These are phyloP conservation scores for Sparus aurata DNA, from an alignment of 2,797 vertebrate genomes.

Conservation along the genomic window DNA sequence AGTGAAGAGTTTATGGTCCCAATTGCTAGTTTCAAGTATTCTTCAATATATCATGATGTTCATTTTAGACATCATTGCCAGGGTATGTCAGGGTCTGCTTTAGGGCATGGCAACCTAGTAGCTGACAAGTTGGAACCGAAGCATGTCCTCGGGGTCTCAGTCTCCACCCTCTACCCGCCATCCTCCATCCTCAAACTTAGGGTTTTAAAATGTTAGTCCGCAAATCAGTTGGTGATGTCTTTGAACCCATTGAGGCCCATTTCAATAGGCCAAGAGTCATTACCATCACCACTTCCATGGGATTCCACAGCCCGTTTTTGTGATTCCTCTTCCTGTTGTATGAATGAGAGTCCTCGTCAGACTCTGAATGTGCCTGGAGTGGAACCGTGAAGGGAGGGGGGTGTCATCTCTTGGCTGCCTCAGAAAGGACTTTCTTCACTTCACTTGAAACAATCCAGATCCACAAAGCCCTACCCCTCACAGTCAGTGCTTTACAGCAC, in stretches of 20 bases:
- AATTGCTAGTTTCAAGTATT: too few relatives aligned
- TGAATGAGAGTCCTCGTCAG: constrained; percentile 56
- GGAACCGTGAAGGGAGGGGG: constrained; percentile 15
- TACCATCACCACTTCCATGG: constrained; percentile 12
- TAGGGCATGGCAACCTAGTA: too few relatives aligned
- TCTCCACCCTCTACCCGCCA: too few relatives aligned
- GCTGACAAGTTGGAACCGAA: too few relatives aligned
- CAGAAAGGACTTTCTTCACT: constrained; percentile 51
- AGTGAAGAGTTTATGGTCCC: too few relatives aligned
- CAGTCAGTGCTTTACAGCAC: constrained; percentile 35
- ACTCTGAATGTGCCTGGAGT: constrained; percentile 43
- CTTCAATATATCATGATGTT: too few relatives aligned
- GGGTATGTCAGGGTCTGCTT: neutral
- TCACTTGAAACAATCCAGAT: constrained; percentile 69
- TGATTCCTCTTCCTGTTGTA: constrained; percentile 26
- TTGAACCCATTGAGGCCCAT: neutral
- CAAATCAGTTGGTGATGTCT: too few relatives aligned
- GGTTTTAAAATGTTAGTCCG: too few relatives aligned
- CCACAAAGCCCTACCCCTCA: constrained; percentile 34
- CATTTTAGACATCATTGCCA: too few relatives aligned
- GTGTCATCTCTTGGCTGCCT: constrained; percentile 52
- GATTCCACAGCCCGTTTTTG: constrained; percentile 22
- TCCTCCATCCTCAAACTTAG: too few relatives aligned
- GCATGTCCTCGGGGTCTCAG: too few relatives aligned
- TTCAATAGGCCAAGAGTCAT: constrained; percentile 14